Evolutionary conservation across 2,113 vertebrate genomes (phyloP).

Genomic region (Alces alces): DNA sequence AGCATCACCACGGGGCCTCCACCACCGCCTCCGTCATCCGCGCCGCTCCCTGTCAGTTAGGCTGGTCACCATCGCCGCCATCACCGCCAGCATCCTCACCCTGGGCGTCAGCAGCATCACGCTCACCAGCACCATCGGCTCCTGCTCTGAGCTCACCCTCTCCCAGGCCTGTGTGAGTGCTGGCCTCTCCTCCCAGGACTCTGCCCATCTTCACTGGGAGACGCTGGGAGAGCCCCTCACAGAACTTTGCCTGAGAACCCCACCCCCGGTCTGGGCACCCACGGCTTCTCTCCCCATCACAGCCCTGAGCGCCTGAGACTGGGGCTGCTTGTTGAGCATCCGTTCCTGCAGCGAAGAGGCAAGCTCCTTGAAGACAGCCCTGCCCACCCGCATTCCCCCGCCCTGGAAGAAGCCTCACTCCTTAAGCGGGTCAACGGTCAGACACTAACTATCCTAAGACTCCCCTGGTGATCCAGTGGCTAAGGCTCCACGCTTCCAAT

Average conservation of each 20-base stretch:
- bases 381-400: neutral
- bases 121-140: neutral
- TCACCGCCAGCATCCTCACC: neutral
- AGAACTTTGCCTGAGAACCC: neutral
- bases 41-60: too few species aligned
- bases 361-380: neutral
- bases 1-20: neutral
- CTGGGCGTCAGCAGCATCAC: rapidly evolving
- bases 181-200: neutral
- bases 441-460: rapidly evolving
- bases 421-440: rapidly evolving
- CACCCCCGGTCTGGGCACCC: rapidly evolving
- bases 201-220: neutral
- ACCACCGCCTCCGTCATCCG: rapidly evolving
- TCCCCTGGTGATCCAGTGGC: neutral
- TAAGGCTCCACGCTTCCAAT: neutral
- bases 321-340: neutral
- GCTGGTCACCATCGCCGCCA: rapidly evolving
- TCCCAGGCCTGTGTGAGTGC: neutral
- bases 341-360: neutral
- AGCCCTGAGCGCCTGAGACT: neutral
- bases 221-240: neutral
- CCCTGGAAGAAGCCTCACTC: neutral
- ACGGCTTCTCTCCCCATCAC: neutral
- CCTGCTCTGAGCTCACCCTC: too few species aligned